Base-by-base conservation (phyloP, 2,113 vertebrate species). In the Percina caprodes region DNA sequence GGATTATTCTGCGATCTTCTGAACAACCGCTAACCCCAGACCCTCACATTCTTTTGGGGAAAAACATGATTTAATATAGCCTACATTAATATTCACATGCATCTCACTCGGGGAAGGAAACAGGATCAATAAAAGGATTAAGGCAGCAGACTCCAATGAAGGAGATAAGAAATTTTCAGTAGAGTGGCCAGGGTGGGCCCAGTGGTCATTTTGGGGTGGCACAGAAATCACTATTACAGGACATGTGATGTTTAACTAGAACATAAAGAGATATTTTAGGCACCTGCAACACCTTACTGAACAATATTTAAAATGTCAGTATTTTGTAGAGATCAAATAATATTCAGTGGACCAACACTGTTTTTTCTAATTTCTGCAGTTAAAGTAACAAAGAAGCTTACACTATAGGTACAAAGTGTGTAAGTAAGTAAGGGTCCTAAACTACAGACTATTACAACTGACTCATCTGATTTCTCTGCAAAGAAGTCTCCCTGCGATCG, bases 1-100 rank as follows among this genome's bases (percentile, higher is more conserved):
- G 24, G 39, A 71, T 54, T 70, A 80, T 54, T 51, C 42, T 33
- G 11, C 5, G n/a, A 49, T 55, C 8, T 67, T 30, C 48, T 63
- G 45, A 58, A 52, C 59, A 55, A 55, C 65, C 9, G 52, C 30
- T 21, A 52, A 70, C 26, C 26, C 16, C 4, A 15, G n/a, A 45
- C 15, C 16, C 23, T 26, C 35, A 23, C 45, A 71, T 83, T 60
- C 12, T 2, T 6, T 33, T 42, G 10, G 42, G 55, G 54, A 74
- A 48, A 73, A 66, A 82, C 60, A 23, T 83, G 69, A 74, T 74
- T 74, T 74, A 54, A 77, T 77, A 54, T 58, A 42, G 10, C 39
- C 39, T 42, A 19, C 42, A 77, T 86, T 79, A 55, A 72, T 73
- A 63, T 82, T 66, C 56, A 69, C 56, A 76, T 39, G 74, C 74